phyloP scores from a whole-genome alignment of 2,797 vertebrate genomes.

The Eurystomus glaucurus region DNA sequence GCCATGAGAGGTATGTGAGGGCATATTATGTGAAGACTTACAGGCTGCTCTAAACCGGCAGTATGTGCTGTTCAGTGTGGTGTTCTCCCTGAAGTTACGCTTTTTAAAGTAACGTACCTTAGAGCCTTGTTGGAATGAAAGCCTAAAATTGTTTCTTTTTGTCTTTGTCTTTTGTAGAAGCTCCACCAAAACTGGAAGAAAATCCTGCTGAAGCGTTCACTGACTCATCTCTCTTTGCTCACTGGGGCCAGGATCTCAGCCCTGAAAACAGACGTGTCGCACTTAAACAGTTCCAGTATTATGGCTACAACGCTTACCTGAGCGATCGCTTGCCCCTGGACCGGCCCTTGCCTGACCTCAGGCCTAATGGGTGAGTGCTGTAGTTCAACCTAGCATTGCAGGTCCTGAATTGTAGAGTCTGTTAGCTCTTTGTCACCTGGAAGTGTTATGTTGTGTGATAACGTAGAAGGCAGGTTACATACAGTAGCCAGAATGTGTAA shows the following conservation, averaged over 20 bases:
- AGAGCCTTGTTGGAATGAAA: background rate
- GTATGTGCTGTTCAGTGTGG: background rate
- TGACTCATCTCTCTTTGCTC: slow-evolving; percentile 94
- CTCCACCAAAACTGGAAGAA: slow-evolving; percentile 91
- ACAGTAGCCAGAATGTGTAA: rapidly evolving
- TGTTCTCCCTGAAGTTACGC: rapidly evolving
- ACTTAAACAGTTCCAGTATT: slow-evolving; percentile 97
- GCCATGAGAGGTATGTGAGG: background rate
- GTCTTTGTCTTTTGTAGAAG: slow-evolving; percentile 84
- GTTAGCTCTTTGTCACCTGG: background rate
- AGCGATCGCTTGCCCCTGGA: slow-evolving; percentile 94
- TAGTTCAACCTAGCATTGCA: rapidly evolving
- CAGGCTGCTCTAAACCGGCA: background rate
- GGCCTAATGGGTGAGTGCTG: slow-evolving; percentile 93
- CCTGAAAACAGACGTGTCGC: slow-evolving; percentile 91
- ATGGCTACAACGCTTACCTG: slow-evolving; percentile 98
- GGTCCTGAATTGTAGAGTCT: background rate
- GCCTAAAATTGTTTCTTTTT: background rate
- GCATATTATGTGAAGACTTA: background rate
- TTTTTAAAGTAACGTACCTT: background rate
- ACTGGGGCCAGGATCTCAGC: slow-evolving; percentile 96
- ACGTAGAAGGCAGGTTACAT: background rate
- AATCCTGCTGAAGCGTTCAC: slow-evolving; percentile 88
- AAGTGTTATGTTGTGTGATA: rapidly evolving
- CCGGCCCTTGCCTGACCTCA: slow-evolving; percentile 92